These are phyloP conservation scores for Podabrus alpinus DNA, from an alignment of 2,888 invertebrate genomes.

Conservation along the genomic window DNA sequence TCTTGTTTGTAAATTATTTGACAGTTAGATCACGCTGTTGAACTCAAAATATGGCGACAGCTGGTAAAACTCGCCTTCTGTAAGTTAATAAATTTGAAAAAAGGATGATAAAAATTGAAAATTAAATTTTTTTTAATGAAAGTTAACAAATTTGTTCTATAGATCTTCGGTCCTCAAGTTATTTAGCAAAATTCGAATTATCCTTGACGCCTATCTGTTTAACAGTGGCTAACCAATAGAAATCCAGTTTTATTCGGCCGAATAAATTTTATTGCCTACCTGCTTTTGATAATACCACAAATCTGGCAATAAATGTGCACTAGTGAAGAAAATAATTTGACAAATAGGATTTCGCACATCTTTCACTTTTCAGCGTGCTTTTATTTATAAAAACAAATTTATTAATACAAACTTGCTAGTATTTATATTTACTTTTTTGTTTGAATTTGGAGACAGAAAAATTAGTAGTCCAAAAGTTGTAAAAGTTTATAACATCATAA, in stretches of 20 bases:
- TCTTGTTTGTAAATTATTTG: not conserved
- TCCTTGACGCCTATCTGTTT: too few relatives aligned
- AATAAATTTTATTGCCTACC: not conserved
- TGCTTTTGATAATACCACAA: not conserved
- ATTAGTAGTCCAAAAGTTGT: constrained; percentile 2
- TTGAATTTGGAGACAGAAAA: not conserved
- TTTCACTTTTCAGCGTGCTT: not conserved
- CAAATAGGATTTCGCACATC: not conserved
- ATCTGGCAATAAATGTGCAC: not conserved
- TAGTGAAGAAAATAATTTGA: not conserved
- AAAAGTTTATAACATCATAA: constrained; percentile 12
- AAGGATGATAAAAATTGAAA: not conserved
- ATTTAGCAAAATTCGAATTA: not conserved
- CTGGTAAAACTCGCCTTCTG: not conserved
- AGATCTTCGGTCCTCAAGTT: not conserved
- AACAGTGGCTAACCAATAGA: not conserved
- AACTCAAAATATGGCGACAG: not conserved
- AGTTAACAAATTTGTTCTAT: too few relatives aligned
- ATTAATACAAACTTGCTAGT: not conserved
- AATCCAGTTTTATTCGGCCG: not conserved
- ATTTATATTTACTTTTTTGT: not conserved
- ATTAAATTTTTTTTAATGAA: not conserved
- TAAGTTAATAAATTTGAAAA: not conserved
- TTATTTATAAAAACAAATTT: not conserved
- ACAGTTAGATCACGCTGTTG: not conserved